These are phyloP conservation scores for Drosophila ezoana DNA, from an alignment of 2,888 invertebrate species.

Conservation along the genomic window DNA sequence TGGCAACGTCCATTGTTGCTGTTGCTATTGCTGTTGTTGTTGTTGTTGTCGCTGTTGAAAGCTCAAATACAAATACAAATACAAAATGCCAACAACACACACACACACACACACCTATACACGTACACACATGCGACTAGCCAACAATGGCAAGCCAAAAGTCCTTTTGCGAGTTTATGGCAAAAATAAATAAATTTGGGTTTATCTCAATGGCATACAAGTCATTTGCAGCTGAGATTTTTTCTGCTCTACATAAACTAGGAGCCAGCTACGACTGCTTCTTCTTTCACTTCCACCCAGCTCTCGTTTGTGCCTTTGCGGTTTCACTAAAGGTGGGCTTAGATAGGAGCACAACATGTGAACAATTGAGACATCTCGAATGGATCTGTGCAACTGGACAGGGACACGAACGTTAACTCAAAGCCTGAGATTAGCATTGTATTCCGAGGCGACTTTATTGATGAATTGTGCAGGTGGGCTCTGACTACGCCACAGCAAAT, in stretches of 20 bases:
- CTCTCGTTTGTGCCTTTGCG: constrained; percentile 22
- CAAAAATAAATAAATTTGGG: constrained; percentile 80
- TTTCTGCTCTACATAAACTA: constrained; percentile 35
- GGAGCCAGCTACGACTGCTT: neutral
- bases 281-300: neutral
- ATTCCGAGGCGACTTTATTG: constrained; percentile 12
- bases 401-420: constrained; percentile 26
- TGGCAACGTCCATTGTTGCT: constrained; percentile 57
- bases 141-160: constrained; percentile 70
- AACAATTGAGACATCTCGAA: constrained; percentile 67
- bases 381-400: constrained; percentile 62
- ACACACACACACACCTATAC: constrained; percentile 20
- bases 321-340: constrained; percentile 31
- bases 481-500: constrained; percentile 13
- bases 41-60: constrained; percentile 62
- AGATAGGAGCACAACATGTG: constrained; percentile 1
- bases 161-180: constrained; percentile 78
- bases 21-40: constrained; percentile 35
- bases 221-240: constrained; percentile 80
- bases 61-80: constrained; percentile 76
- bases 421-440: constrained; percentile 42
- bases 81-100: constrained; percentile 57
- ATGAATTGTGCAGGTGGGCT: constrained; percentile 29
- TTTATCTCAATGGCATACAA: constrained; percentile 79
- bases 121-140: constrained; percentile 15